Base-by-base conservation (phyloP, 2,888 invertebrate species). In the Cryptocheilus praepositus region DNA sequence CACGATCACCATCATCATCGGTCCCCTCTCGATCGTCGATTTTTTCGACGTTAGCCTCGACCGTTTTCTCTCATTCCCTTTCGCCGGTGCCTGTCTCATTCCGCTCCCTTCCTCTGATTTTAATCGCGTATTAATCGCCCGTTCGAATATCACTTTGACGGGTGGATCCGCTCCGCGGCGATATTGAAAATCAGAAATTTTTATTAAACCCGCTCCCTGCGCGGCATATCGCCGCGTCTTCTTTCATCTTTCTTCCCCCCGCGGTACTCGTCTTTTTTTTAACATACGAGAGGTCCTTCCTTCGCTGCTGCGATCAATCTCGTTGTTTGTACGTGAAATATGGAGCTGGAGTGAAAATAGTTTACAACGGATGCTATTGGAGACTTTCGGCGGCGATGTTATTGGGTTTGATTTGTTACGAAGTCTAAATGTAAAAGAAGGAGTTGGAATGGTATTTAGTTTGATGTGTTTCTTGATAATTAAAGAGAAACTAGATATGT, bases 11-110 rank as follows among this genome's bases (percentile, higher is more conserved):
- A 4, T 51, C 46, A n/a, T 22, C 5, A 15, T 53, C 56, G 59
- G 59, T 59, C 64, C 56, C 55, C 53, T 45, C 46, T 61, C 65
- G 58, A 70, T 74, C 74, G 63, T 74, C 65, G 58, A 70, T 74
- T 71, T 65, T 74, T 66, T 57, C 61, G 58, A 49, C 57, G 64
- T 67, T 70, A 67, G 36, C 36, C 36, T 36, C 36, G 1, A 2
- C 11, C 36, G 13, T 36, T 36, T 36, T 36, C 8, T 11, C 36
- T 7, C 8, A 36, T 36, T 36, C 13, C 36, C 36, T 11, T 11
- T 11, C 36, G 36, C 36, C 36, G 36, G 3, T 11, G 36, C 36
- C 8, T 36, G 11, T 36, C 36, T 36, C 36, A 36, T 36, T 36
- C 36, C 36, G 36, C 13, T 36, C 36, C 1, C 11, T 36, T 36